Percentiles rank a stretch among this genome's conserved stretches.
Evolutionary conservation across 2,888 invertebrate species (phyloP).

Genomic region (Drosophila formosana): DNA sequence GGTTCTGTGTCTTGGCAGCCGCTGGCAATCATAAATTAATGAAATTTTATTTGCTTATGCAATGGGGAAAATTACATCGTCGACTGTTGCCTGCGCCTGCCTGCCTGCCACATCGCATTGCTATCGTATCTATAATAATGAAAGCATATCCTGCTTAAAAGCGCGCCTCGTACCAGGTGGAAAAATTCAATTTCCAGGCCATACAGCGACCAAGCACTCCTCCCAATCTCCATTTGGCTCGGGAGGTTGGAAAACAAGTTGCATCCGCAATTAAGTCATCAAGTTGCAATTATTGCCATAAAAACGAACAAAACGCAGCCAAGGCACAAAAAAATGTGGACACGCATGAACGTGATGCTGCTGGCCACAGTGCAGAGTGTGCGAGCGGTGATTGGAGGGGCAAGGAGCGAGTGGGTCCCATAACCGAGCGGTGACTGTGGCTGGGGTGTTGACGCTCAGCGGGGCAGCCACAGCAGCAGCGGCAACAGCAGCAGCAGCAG

Average conservation of each 20-base stretch:
- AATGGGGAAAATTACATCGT: conserved; percentile 65
- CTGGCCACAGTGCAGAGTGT: conserved; percentile 8
- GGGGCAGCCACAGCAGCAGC: conserved; percentile 51
- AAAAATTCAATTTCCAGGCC: conserved; percentile 80
- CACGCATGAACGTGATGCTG: conserved; percentile 80
- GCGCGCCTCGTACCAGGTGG: conserved; percentile 64
- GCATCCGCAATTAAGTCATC: conserved; percentile 82
- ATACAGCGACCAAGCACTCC: conserved; percentile 29
- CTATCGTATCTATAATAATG: conserved; percentile 76
- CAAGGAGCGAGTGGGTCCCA: conserved; percentile 38
- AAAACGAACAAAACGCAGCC: conserved; percentile 81
- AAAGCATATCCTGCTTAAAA: conserved; percentile 81
- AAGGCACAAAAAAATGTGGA: conserved; percentile 69
- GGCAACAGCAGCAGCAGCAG: conserved; percentile 38
- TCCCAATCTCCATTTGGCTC: background rate
- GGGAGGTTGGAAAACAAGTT: conserved; percentile 80
- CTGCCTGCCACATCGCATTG: conserved; percentile 19
- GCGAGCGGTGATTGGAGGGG: conserved; percentile 1
- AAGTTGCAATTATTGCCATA: conserved; percentile 82
- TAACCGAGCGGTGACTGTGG: conserved; percentile 40
- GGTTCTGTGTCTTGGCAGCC: conserved; percentile 43
- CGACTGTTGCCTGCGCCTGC: conserved; percentile 4
- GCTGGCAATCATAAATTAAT: conserved; percentile 80
- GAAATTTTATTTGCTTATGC: conserved; percentile 80
- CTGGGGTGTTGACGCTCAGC: conserved; percentile 78